Percentiles rank a stretch among this genome's conserved stretches.
phyloP scores from a whole-genome alignment of 2,888 invertebrate species.

The Eugnorisma glareosa region DNA sequence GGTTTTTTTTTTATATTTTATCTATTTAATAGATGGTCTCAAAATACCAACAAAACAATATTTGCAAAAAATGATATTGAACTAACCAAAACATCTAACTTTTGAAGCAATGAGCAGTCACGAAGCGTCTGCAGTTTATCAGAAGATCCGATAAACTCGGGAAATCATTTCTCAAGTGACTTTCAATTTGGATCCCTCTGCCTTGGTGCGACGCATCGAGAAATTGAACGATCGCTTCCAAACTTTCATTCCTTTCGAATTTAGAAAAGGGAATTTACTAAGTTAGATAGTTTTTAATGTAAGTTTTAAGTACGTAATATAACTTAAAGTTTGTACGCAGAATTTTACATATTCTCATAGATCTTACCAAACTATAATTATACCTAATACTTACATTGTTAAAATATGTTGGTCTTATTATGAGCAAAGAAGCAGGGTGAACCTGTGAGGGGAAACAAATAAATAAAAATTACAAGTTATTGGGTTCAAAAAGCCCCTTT shows the following conservation, averaged over 20 bases:
- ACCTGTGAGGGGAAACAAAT: too few relatives aligned
- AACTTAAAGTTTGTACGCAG: neutral
- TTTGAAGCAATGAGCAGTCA: slow-evolving; percentile 52
- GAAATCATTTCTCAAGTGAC: slow-evolving; percentile 78
- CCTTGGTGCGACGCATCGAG: slow-evolving; percentile 64
- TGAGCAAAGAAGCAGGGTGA: neutral
- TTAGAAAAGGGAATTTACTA: slow-evolving; percentile 50
- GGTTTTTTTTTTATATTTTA: neutral
- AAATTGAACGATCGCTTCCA: slow-evolving; percentile 61
- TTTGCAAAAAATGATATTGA: neutral
- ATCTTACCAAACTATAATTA: neutral
- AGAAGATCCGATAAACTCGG: slow-evolving; percentile 66
- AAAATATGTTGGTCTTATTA: neutral
- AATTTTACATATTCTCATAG: neutral
- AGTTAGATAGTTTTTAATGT: slow-evolving; percentile 53
- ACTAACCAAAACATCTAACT: slow-evolving; percentile 14
- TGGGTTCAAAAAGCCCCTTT: too few relatives aligned
- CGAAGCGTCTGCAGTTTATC: slow-evolving; percentile 57
- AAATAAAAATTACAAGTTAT: too few relatives aligned
- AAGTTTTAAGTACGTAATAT: slow-evolving; percentile 14
- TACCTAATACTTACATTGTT: neutral
- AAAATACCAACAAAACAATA: neutral
- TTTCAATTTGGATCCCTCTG: slow-evolving; percentile 74
- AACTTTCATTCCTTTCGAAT: slow-evolving; percentile 62
- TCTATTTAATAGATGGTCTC: neutral